Conservation (phyloP, 1,140 invertebrate species). For the Drosophila orosa region DNA sequence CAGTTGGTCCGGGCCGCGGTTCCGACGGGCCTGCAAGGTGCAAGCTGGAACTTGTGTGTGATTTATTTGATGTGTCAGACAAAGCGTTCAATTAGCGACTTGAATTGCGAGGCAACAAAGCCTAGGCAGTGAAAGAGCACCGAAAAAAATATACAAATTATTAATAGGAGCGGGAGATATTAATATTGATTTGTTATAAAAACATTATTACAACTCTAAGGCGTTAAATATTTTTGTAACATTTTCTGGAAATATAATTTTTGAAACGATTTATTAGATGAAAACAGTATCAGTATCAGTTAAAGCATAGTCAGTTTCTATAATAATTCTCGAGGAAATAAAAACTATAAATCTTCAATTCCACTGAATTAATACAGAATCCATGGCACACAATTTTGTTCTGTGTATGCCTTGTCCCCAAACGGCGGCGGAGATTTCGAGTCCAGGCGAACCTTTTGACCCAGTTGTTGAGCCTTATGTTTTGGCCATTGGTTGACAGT, state of each 20-base stretch:
- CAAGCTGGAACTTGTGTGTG: conserved; percentile 69
- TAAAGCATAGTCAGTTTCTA: no score
- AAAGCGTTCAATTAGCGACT: conserved; percentile 84
- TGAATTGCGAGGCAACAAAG: conserved; percentile 67
- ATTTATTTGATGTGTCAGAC: conserved; percentile 82
- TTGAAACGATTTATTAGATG: no score
- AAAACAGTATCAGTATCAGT: no score
- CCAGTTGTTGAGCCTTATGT: conserved; percentile 54
- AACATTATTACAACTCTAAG: no score
- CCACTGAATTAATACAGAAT: neutral
- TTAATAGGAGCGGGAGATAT: neutral
- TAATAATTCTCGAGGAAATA: no score
- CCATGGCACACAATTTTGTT: neutral
- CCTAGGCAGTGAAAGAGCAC: conserved; percentile 36
- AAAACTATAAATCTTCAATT: no score
- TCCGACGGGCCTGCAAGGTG: conserved; percentile 66
- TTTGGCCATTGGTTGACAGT: conserved; percentile 48
- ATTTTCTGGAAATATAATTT: no score
- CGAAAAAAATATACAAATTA: neutral
- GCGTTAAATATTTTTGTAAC: no score
- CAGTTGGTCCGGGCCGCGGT: conserved; percentile 21
- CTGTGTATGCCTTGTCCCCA: neutral
- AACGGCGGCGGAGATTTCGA: conserved; percentile 8
- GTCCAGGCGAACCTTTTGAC: conserved; percentile 30
- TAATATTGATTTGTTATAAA: neutral